phyloP scores from a whole-genome alignment of 2,797 vertebrate genomes.

The Neopelma chrysocephalum region DNA sequence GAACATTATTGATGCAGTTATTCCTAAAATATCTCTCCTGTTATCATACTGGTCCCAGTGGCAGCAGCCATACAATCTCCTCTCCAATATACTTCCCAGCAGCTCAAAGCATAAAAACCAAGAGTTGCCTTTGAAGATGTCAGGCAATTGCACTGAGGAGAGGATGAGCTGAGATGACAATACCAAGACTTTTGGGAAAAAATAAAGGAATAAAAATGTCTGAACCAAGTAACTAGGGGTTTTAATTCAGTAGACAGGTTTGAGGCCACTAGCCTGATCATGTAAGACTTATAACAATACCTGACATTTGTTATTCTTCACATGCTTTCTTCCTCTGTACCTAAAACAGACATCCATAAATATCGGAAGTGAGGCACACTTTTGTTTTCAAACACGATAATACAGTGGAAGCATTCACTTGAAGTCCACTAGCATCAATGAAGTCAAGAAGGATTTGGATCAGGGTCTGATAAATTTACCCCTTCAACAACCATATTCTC shows the following conservation, averaged over 20 bases:
- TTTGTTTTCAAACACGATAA: not conserved
- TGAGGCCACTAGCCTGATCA: not conserved
- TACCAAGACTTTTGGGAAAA: not conserved
- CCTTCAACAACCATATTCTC: not conserved
- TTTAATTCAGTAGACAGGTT: not conserved
- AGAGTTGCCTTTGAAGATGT: not conserved
- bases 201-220: not conserved
- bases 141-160: not conserved
- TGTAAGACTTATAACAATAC: not conserved
- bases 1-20: not conserved
- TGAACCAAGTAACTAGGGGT: not conserved
- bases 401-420: not conserved
- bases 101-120: not conserved
- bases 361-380: not conserved
- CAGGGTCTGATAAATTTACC: not conserved
- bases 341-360: not conserved
- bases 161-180: not conserved
- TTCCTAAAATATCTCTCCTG: not conserved
- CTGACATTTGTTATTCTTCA: not conserved
- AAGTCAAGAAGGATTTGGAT: not conserved
- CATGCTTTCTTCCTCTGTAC: not conserved
- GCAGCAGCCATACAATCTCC: not conserved
- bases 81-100: not conserved
- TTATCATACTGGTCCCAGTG: not conserved
- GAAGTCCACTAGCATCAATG: too few species aligned